Evolutionary conservation across 92 coral and sea anemone genomes (phyloP), one percentile per base, ranked within the genome.

Genomic region (Pocillopora meandrina): DNA sequence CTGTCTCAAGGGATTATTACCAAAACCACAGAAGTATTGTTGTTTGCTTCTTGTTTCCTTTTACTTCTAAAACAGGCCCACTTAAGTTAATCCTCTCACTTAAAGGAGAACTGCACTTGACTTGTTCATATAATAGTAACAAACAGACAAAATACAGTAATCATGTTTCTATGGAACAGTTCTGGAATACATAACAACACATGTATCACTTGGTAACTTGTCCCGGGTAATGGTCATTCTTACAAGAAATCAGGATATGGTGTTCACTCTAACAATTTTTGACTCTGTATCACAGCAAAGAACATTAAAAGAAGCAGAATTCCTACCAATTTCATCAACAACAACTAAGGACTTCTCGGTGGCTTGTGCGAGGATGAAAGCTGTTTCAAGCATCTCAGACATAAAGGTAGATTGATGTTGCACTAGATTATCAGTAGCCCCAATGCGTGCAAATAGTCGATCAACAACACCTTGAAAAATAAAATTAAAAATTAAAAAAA

Each of bases 351-450:
- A 94, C 21, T 90, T 85, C 65, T 94, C 89, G 16, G 98, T 94
- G 62, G 98, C 98, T 34, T 94, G 92, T 10, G 98, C 84, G 11
- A 94, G 83, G 42, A 94, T 94, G 79, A 92, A 92, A 8, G 98
- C 93, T 10, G 95, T 94, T 76, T 94, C 98, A 9, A 94, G 83
- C 98, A 94, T 94, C 71, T 94, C 98, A 0, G 95, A 86, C 98
- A 94, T 94, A 56, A 94, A 94, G 3, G 98, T 94, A 12, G 98
- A 94, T 71, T 94, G 98, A 64, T 94, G 93, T 77, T 94, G 98
- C 3, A 92, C 98, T 56, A 94, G 95, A 75, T 92, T 94, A 49
- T 94, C 98, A 76, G 95, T 94, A 64, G 98, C 98, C 70, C 98
- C 98, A 35, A 94, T 94, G 19, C 98, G 93, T 21, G 98, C 98